Evolutionary conservation across 2,113 vertebrate genomes (phyloP), one percentile per base, ranked within the genome.

Genomic region (Polypterus bichir): DNA sequence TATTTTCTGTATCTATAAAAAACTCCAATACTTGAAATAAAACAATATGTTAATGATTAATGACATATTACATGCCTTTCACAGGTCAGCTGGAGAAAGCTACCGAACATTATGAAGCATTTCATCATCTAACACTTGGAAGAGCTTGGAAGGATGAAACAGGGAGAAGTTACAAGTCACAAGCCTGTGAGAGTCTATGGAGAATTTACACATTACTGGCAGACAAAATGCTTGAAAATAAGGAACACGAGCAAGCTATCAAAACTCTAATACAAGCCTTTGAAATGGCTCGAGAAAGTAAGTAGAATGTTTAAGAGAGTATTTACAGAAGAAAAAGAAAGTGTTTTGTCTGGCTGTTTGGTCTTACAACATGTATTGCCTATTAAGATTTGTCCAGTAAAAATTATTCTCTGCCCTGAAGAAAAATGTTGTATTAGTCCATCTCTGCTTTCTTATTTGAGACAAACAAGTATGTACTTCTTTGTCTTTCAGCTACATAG

Each of bases 201-300:
- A 89, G 79, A 77, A 85, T 84, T 27, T 49, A 68, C 73, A 85
- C 79, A 62, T 62, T 86, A 71, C 75, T 85, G 61, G 78, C 88
- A 75, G 78, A 89, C 71, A 77, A 80, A 80, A 83, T 85, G 79
- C 79, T 91, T 27, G 76, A 71, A 73, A 79, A 77, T 70, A 74
- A 86, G 72, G 68, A 86, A 60, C 68, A 81, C 76, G 70, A 81
- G 72, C 69, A 84, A 60, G 88, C 75, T 68, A 79, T 90, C 73
- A 71, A 73, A 77, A 78, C 8, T 3, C 76, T 86, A 71, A 82
- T 59, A 74, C 87, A 88, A 81, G 88, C 90, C 73, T 79, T 77
- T 59, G 73, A 81, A 71, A 77, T 84, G 73, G 84, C 89, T 69
- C 81, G 81, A 85, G 78, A 83, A 81, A 87, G 90, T 91, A 73